phyloP scores from a whole-genome alignment of 2,888 invertebrate genomes.

The Rhingia campestris region DNA sequence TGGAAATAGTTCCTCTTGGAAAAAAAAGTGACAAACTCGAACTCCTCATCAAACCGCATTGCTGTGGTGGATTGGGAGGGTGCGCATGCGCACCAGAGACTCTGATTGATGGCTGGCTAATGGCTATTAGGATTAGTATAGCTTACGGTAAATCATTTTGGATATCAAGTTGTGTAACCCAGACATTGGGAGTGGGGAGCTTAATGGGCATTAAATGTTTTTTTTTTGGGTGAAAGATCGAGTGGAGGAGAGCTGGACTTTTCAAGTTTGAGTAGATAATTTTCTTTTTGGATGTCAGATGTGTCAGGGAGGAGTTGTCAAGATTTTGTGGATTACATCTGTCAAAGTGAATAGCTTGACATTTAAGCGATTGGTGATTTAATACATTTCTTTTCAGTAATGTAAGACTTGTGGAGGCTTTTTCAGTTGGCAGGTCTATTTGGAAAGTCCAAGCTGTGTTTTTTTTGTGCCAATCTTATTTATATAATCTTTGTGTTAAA shows the following conservation, averaged over 20 bases:
- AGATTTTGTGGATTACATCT: conserved; percentile 18
- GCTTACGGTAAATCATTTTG: conserved; percentile 44
- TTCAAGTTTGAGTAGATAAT: conserved; percentile 26
- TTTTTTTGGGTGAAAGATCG: background rate
- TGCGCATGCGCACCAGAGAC: background rate
- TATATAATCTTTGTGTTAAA: no score
- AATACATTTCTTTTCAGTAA: background rate
- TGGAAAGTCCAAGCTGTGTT: no score
- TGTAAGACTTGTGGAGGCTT: no score
- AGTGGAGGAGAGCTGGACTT: conserved; percentile 30
- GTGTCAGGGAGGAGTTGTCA: conserved; percentile 17
- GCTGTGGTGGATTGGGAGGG: conserved; percentile 9
- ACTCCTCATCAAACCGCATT: conserved; percentile 46
- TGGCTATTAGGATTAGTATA: conserved; percentile 59
- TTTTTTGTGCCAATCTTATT: no score
- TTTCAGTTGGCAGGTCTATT: no score
- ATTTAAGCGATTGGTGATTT: background rate
- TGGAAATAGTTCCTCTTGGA: conserved; percentile 7
- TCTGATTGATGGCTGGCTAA: conserved; percentile 61
- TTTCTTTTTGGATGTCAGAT: background rate
- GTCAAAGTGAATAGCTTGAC: background rate
- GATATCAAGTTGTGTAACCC: conserved; percentile 17
- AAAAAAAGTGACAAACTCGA: conserved; percentile 46
- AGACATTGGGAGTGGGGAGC: conserved; percentile 1
- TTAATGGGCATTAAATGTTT: conserved; percentile 13